Evolutionary conservation across 1,140 invertebrate species (phyloP), one percentile per base, ranked within the genome.

Genomic region (Pissodes strobi): DNA sequence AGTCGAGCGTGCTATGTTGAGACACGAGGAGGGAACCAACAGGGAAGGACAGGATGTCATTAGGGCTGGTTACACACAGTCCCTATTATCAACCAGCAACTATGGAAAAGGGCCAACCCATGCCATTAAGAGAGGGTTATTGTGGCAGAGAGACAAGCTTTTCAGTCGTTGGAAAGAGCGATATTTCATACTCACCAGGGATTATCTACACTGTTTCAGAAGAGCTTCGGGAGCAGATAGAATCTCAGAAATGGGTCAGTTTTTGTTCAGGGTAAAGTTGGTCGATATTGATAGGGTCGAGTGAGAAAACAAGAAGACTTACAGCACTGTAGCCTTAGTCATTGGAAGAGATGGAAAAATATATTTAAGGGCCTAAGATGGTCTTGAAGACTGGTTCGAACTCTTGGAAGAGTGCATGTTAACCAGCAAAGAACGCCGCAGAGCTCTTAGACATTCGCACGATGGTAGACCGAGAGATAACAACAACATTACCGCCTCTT

Each of bases 81-180:
- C 79, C 53, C 72, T 81, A 64, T 72, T 81, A 52, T 77, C 79
- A 51, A 64, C 71, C 34, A 67, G 27, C 41, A 71, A 67, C 27
- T 72, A 67, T 49, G 70, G 67, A 15, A 74, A 74, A 65, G 73
- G 74, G 17, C 60, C 73, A 22, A 67, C 68, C 25, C 78, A 80
- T 63, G 83, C 85, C 41, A 80, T 87, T 66, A 86, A 87, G 70
- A 82, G 84, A 45, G 87, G 87, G 21, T 78, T 88, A 13, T 76
- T 88, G 34, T 87, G 85, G 81, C 86, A 88, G 70, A 76, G 86
- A 53, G 86, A 87, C 74, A 82, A 84, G 66, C 80, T 88, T 25
- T 87, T 87, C 74, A 86, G 85, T 19, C 76, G 87, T 52, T 88
- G 86, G 86, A 89, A 89, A 73, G 87, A 89, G 74, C 78, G 87